These are phyloP conservation scores for Heliconius erato DNA, from an alignment of 2,888 invertebrate genomes.

Conservation along the genomic window DNA sequence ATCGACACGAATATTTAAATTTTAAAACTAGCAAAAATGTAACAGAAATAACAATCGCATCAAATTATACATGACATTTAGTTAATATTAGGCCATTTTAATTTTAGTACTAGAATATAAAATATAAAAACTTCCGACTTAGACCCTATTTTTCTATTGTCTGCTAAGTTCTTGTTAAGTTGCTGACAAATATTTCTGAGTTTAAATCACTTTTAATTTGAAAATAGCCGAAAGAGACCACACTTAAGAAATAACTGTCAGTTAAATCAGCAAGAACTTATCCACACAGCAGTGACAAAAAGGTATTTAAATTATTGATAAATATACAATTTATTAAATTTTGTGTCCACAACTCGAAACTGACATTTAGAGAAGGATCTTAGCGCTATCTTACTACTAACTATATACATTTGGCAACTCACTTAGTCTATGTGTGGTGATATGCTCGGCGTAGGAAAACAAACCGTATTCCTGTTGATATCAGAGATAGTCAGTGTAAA, in stretches of 20 bases:
- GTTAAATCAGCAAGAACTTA: neutral
- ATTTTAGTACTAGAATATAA: neutral
- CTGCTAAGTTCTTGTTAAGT: neutral
- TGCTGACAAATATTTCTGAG: neutral
- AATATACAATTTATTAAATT: constrained; percentile 40
- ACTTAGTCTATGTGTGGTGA: constrained; percentile 81
- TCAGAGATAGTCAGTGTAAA: constrained; percentile 48
- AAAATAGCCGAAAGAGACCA: too few relatives aligned
- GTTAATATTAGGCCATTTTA: constrained; percentile 13
- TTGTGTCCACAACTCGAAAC: constrained; percentile 70
- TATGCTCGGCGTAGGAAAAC: constrained; percentile 76
- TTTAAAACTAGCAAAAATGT: constrained; percentile 11
- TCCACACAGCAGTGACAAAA: neutral
- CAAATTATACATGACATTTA: neutral
- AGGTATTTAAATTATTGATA: neutral
- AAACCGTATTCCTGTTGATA: constrained; percentile 77
- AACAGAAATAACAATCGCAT: constrained; percentile 9
- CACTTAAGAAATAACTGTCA: neutral
- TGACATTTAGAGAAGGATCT: constrained; percentile 69
- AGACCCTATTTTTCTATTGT: neutral
- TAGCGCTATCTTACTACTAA: constrained; percentile 57
- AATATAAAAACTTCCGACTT: neutral
- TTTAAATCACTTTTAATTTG: too few relatives aligned
- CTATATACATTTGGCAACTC: constrained; percentile 84
- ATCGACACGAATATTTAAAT: neutral